Evolutionary conservation across 2,113 vertebrate genomes (phyloP).

Genomic region (Apaloderma vittatum): DNA sequence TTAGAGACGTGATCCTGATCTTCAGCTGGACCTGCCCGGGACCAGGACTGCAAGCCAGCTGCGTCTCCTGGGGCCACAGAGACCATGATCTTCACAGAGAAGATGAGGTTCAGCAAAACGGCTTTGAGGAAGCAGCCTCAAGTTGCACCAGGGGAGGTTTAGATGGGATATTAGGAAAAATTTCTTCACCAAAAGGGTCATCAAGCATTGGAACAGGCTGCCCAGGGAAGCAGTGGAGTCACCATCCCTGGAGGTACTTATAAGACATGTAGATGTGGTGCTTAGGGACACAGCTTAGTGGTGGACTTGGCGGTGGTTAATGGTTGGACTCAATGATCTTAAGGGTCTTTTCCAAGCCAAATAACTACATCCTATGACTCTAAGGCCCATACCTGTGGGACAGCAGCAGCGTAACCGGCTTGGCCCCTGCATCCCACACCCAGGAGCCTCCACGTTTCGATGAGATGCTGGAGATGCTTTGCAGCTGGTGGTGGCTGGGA

Average conservation of each 20-base stretch:
- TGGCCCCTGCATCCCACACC: neutral
- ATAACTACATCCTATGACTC: neutral
- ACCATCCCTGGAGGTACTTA: neutral
- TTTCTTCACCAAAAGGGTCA: neutral
- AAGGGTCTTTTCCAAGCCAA: neutral
- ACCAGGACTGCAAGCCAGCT: neutral
- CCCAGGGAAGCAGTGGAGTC: neutral
- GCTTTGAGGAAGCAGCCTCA: neutral
- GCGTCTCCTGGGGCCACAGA: neutral
- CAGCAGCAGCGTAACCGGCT: neutral
- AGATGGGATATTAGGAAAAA: neutral
- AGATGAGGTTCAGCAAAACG: neutral
- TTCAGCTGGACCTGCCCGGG: neutral
- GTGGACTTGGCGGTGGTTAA: neutral
- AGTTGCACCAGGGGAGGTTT: neutral
- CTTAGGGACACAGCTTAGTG: neutral
- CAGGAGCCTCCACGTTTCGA: neutral
- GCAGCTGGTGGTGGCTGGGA: neutral
- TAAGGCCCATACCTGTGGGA: neutral
- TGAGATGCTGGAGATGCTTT: neutral
- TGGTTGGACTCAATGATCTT: fast-evolving
- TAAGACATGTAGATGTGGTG: neutral
- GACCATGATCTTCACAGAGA: neutral
- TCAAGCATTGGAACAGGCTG: too few relatives aligned
- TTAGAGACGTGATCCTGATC: neutral